A percentile compares a stretch with the other conserved stretches of the same genome.
phyloP scores from a whole-genome alignment of 2,888 invertebrate genomes.

The Trisateles emortualis region DNA sequence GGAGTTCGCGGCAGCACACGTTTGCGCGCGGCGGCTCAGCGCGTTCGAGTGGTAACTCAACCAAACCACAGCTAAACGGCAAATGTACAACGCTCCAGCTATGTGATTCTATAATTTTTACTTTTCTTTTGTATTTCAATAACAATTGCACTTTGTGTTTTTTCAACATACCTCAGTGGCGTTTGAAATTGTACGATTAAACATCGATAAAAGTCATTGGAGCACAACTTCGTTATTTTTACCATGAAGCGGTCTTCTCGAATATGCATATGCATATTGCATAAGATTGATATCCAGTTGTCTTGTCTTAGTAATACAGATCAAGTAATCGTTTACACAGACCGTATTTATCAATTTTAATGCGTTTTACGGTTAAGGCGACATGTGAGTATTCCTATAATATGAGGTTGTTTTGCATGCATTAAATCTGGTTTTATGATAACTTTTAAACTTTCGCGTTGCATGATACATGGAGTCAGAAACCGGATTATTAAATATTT shows the following conservation, averaged over 20 bases:
- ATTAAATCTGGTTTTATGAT: too few relatives aligned
- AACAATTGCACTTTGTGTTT: slow-evolving; percentile 37
- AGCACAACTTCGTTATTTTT: slow-evolving; percentile 45
- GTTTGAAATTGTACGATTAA: slow-evolving; percentile 34
- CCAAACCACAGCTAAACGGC: slow-evolving; percentile 34
- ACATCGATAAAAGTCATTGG: slow-evolving; percentile 44
- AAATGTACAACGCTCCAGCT: slow-evolving; percentile 26
- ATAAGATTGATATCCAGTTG: slow-evolving; percentile 52
- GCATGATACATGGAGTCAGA: too few relatives aligned
- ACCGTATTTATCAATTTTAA: too few relatives aligned
- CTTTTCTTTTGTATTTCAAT: slow-evolving; percentile 49
- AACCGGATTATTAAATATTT: too few relatives aligned
- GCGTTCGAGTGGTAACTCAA: slow-evolving; percentile 65
- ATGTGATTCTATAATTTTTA: slow-evolving; percentile 43
- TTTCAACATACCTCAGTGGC: slow-evolving; percentile 35
- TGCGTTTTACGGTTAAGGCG: too few relatives aligned
- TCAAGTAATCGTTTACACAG: slow-evolving; percentile 22
- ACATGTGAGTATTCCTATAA: too few relatives aligned
- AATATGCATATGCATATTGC: slow-evolving; percentile 55
- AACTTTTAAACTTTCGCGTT: too few relatives aligned
- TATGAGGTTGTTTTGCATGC: too few relatives aligned
- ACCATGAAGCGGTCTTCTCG: slow-evolving; percentile 38
- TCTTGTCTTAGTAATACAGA: slow-evolving; percentile 37
- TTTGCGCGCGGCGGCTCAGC: slow-evolving; percentile 67
- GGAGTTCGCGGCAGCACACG: slow-evolving; percentile 61